Conservation (phyloP, 2,113 vertebrate species). For the Trochalopteron elliotii region DNA sequence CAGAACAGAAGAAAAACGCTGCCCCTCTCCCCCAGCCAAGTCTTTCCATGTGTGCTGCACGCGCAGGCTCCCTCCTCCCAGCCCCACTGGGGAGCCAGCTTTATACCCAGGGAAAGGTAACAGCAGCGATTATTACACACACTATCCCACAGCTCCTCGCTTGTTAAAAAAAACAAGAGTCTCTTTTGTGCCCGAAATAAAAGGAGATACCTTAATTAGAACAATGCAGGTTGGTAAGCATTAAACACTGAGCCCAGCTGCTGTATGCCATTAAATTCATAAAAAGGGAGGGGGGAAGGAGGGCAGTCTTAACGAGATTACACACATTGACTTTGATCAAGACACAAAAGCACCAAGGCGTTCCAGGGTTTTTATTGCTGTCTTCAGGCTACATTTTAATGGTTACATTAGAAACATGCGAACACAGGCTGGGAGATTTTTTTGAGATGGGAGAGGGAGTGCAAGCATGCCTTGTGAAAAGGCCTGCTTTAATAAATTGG, state of each 20-base stretch:
- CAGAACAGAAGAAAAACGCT: slow-evolving; percentile 53
- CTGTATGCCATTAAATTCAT: slow-evolving; percentile 78
- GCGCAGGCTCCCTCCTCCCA: slow-evolving; percentile 24
- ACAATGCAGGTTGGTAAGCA: slow-evolving; percentile 77
- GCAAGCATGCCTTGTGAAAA: slow-evolving; percentile 58
- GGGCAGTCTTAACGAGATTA: slow-evolving; percentile 89
- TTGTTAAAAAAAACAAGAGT: slow-evolving; percentile 66
- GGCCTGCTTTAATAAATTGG: slow-evolving; percentile 75
- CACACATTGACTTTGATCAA: slow-evolving; percentile 91
- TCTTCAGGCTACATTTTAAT: slow-evolving; percentile 94
- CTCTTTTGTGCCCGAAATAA: slow-evolving; percentile 73
- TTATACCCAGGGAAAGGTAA: slow-evolving; percentile 64
- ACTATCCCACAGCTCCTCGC: slow-evolving; percentile 66
- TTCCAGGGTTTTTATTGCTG: slow-evolving; percentile 89
- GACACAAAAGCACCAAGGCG: slow-evolving; percentile 84
- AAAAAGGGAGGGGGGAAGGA: slow-evolving; percentile 69
- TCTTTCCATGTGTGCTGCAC: slow-evolving; percentile 59
- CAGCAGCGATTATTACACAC: slow-evolving; percentile 62
- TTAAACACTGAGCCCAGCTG: slow-evolving; percentile 79
- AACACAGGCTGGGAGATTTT: slow-evolving; percentile 75
- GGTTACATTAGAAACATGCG: slow-evolving; percentile 84
- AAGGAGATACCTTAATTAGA: slow-evolving; percentile 85
- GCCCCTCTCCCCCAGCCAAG: slow-evolving; percentile 27
- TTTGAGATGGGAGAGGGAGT: slow-evolving; percentile 50
- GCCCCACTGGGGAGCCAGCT: slow-evolving; percentile 31